These are phyloP conservation scores for Microctonus brassicae DNA, from an alignment of 2,888 invertebrate species.

Conservation along the genomic window DNA sequence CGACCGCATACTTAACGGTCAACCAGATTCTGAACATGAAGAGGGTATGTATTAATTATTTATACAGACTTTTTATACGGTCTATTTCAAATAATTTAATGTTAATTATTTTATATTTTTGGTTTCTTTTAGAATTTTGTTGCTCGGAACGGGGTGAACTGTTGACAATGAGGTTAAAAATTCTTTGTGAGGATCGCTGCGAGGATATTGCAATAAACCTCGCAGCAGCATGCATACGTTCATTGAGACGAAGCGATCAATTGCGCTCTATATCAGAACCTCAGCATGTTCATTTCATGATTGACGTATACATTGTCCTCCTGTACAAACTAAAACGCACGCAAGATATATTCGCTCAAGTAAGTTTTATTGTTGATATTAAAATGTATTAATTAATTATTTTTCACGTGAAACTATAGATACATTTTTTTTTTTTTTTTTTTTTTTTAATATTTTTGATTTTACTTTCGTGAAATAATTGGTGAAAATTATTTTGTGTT, in stretches of 20 bases:
- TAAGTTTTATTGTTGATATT: slow-evolving; percentile 52
- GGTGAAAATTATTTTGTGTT: too few species aligned
- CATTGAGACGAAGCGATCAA: slow-evolving; percentile 68
- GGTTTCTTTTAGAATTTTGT: slow-evolving; percentile 75
- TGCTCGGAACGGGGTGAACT: slow-evolving; percentile 75
- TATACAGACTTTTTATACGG: background rate
- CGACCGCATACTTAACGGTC: slow-evolving; percentile 67
- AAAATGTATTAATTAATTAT: too few species aligned
- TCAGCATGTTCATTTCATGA: slow-evolving; percentile 73
- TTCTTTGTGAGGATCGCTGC: slow-evolving; percentile 75
- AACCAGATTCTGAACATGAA: slow-evolving; percentile 65
- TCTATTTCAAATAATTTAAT: background rate
- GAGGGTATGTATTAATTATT: slow-evolving; percentile 61
- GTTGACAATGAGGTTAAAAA: slow-evolving; percentile 75
- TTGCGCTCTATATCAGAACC: slow-evolving; percentile 65
- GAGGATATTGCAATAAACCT: slow-evolving; percentile 76
- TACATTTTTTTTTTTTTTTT: too few species aligned
- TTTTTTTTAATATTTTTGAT: too few species aligned
- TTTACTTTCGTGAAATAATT: too few species aligned
- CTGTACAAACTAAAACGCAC: slow-evolving; percentile 73
- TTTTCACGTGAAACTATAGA: too few species aligned
- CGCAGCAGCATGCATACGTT: slow-evolving; percentile 73
- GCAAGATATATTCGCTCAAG: slow-evolving; percentile 72
- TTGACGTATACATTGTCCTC: slow-evolving; percentile 75
- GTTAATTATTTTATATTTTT: slow-evolving; percentile 46